phyloP scores from a whole-genome alignment of 2,113 vertebrate species.

The Equus quagga region DNA sequence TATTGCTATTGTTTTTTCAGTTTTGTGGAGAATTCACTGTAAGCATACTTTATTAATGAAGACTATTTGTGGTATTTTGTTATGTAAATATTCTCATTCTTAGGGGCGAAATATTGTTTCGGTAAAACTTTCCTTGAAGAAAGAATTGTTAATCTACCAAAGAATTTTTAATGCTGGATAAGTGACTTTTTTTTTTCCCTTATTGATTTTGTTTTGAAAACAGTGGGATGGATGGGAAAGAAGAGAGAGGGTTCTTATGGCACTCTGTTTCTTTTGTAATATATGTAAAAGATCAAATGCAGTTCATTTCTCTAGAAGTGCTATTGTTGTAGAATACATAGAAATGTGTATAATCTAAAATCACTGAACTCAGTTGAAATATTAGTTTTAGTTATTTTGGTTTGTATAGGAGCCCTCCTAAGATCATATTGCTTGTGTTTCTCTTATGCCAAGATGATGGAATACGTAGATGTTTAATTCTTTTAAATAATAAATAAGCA shows the following conservation, averaged over 20 bases:
- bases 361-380: neutral
- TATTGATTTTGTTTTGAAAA: conserved; percentile 48
- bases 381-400: neutral
- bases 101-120: neutral
- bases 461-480: neutral
- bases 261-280: neutral
- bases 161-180: neutral
- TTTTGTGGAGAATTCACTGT: neutral
- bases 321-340: neutral
- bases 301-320: neutral
- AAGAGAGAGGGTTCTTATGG: neutral
- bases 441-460: neutral
- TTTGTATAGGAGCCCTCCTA: neutral
- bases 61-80: neutral
- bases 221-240: neutral
- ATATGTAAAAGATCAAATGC: neutral
- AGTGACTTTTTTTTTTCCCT: neutral
- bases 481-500: neutral
- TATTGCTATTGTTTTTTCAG: neutral
- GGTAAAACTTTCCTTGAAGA: neutral
- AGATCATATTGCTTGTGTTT: neutral
- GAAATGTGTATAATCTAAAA: neutral
- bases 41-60: neutral
- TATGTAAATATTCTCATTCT: neutral
- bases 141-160: neutral